Evolutionary conservation across 2,797 vertebrate genomes (phyloP).

Genomic region (Ciconia nigra): DNA sequence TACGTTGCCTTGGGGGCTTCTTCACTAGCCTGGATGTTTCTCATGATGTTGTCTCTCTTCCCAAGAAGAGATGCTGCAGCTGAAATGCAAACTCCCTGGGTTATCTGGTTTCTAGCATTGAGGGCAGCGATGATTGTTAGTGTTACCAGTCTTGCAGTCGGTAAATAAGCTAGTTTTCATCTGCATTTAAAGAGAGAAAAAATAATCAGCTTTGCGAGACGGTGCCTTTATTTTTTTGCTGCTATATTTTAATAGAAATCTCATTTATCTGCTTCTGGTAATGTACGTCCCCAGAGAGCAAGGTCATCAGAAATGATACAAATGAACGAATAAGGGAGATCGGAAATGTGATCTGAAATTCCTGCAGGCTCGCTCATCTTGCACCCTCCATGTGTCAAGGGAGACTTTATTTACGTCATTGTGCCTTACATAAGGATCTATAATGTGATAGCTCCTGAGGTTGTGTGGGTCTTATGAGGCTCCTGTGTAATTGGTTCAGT

Average conservation of each 20-base stretch:
- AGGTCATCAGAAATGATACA: background rate
- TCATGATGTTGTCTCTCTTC: background rate
- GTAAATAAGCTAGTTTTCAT: background rate
- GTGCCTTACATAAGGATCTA: conserved; percentile 28
- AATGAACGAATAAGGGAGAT: conserved; percentile 10
- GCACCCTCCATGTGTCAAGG: background rate
- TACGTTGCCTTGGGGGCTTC: background rate
- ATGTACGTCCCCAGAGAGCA: conserved; percentile 33
- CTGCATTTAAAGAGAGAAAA: background rate
- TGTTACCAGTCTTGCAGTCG: background rate
- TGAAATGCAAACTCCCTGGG: background rate
- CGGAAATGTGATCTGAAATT: conserved; percentile 32
- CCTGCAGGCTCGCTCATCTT: conserved; percentile 37
- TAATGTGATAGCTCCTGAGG: background rate
- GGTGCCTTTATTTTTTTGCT: background rate
- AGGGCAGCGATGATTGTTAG: background rate
- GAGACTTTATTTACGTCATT: conserved; percentile 27
- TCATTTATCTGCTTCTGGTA: conserved; percentile 14
- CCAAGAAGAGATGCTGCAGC: background rate
- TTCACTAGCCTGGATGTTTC: background rate
- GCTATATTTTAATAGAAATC: background rate
- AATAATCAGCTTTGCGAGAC: background rate
- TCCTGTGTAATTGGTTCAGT: background rate
- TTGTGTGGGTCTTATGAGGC: background rate
- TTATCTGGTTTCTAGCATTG: background rate